Base-by-base conservation (phyloP, 30 jellyfish, hydroid and myxozoan genomes). In the Mastigias papua region DNA sequence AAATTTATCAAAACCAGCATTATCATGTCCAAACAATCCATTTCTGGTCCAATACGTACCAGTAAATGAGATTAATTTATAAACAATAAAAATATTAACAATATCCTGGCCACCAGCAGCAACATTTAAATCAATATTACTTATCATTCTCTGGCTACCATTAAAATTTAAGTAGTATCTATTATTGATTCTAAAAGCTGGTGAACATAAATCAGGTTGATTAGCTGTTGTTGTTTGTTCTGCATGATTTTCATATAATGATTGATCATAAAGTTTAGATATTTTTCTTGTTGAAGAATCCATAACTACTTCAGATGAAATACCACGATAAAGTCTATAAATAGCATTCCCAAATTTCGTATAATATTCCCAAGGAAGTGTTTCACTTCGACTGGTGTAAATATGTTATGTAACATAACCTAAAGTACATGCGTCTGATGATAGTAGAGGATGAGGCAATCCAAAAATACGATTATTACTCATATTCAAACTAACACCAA, bases 1-100 rank as follows among this genome's bases (percentile, higher is more conserved):
- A 21, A 69, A 69, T 67, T 69, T 31, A 67, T 67, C 92, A 33
- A 11, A 82, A 23, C 88, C 92, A 21, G 79, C 78, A 46, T 71
- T 32, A 84, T 84, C 93, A 34, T 84, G 89, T 1, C 93, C 81
- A 84, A 70, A 84, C 50, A 84, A 58, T 2, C 93, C 88, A 33
- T 71, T 70, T 57, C 61, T 61, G 7, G 33, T 1, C 88, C 89
- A 71, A 60, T 83, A 33, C 57, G 93, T 1, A 7, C 88, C 88
- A 49, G 48, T 72, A 34, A 29, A 11, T 54, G 93, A 28, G 73
- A 49, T 51, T 29, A 71, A 50, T 51, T 26, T 34, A 54, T 70
- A 48, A 50, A 58, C 93, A 42, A 73, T 70, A 32, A 71, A 48
- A 54, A 71, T 60, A 51, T 84, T 48, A 58, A 71, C 81, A 54